A percentile compares a stretch with the other conserved stretches of the same genome.
Conservation (phyloP, 2,797 vertebrate genomes). For the Tarsius wallacei region DNA sequence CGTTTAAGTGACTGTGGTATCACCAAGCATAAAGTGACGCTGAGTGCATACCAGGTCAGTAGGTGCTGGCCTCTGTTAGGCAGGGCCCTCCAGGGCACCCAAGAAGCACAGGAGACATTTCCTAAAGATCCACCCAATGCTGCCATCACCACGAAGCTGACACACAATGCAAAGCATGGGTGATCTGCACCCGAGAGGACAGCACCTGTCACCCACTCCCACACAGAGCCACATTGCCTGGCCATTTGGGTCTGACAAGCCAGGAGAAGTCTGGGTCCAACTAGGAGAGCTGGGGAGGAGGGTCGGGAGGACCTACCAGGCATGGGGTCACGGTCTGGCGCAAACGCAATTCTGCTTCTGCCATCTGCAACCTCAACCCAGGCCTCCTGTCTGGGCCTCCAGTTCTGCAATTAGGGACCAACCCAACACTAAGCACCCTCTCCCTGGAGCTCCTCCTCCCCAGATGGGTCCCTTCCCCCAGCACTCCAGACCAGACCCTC, state of each 20-base stretch:
- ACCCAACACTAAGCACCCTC: neutral
- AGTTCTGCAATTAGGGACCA: neutral
- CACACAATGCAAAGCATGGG: neutral
- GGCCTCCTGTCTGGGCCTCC: neutral
- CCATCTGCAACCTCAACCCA: neutral
- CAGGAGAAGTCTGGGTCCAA: neutral
- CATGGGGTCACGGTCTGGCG: neutral
- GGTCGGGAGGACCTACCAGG: no score
- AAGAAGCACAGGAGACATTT: neutral
- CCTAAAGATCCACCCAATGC: neutral
- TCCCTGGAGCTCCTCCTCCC: neutral
- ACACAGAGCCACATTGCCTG: accelerated
- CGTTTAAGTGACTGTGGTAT: neutral
- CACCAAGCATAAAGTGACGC: neutral
- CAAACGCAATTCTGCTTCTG: neutral
- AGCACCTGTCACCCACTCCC: neutral
- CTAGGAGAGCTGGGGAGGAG: neutral
- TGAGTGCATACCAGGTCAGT: neutral
- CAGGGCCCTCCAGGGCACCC: no score
- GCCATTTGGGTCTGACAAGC: neutral
- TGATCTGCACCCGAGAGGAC: neutral
- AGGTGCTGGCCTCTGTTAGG: neutral
- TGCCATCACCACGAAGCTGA: neutral
- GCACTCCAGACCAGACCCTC: neutral
- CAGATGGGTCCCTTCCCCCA: neutral